Evolutionary conservation across 2,797 vertebrate species (phyloP), one percentile per base, ranked within the genome.

Genomic region (Sylvia borin): DNA sequence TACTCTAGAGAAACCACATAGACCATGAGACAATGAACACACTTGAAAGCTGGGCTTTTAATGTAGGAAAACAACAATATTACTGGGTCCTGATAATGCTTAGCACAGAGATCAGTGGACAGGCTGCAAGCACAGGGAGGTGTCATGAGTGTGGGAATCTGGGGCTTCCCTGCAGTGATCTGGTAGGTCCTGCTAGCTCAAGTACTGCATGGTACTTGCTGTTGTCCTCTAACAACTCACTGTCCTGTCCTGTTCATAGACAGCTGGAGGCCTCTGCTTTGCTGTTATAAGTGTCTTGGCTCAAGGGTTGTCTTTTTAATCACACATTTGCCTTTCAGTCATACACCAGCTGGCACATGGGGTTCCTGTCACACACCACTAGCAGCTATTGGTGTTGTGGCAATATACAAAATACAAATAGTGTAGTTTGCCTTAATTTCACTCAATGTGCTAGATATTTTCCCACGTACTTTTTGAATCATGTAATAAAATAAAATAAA

Each of bases 171-270:
- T 7, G 2, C 13, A 16, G 34, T 14, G 40, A 71, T 11, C 20
- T 58, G n/a, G 0, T 42, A 2, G 2, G 7, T 47, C 31, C 19
- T n/a, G 40, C 20, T 32, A 36, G 29, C 34, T 78, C 0, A 0
- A 13, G 57, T 36, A 45, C 15, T 29, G 38, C 31, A 32, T 1
- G 4, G 25, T 36, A 10, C 15, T 71, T 62, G 53, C 20, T 8
- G 3, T 11, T 60, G 42, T n/a, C 48, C 38, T 70, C 48, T 21
- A 27, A 60, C 11, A 53, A 16, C 42, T 53, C 40, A 34, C 48
- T 50, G 31, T 43, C 19, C 48, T 4, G 9, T 51, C 29, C 24
- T 73, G 65, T 24, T 51, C 34, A 19, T 2, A 42, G 48, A 25
- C 36, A 71, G 45, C 40, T 85, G 77, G 38, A 50, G 36, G 42